Base-by-base conservation (phyloP, 2,888 invertebrate species). In the Drosophila diplacantha region DNA sequence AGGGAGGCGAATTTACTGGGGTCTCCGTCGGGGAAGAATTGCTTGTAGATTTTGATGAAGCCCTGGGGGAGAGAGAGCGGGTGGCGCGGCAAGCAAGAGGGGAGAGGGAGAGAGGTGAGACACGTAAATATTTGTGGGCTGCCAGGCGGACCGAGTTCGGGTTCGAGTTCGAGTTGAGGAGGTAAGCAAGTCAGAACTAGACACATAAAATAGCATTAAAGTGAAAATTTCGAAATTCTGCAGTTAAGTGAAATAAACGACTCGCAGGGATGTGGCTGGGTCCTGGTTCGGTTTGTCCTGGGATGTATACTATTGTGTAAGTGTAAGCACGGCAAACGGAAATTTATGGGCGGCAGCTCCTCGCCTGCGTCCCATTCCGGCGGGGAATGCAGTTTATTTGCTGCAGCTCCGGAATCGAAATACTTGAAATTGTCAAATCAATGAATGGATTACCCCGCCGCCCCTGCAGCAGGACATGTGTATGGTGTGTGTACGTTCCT, bases 21-120 rank as follows among this genome's bases (percentile, higher is more conserved):
- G 90, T 99, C 98, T 75, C 99, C 99, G 92, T 98, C 96, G 55
- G 99, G 99, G 89, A 99, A 99, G 91, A 99, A 99, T 90, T 99
- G 98, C 90, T 97, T 97, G 91, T 99, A 99, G 89, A 99, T 99
- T 91, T 96, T 97, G 89, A 98, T 97, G 91, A 99, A 99, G 84
- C 98, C 98, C 97, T 98, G 90, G 59, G 46, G 35, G 6, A 31
- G 12, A 47, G 16, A 53, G 50, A 29, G 39, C n/a, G 3, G 22
- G 26, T 26, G 41, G 24, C 4, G n/a, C n/a, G 11, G 24, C 24
- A n/a, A 54, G 29, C 41, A 24, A 24, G 38, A 62, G 46, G 39
- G 38, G 44, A 34, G 34, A 26, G 31, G 11, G 11, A 37, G 18
- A 37, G 20, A 35, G 35, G 35, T 43, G 24, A 62, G 26, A 49